These are phyloP conservation scores for Uropetala carovei DNA, from an alignment of 2,888 invertebrate genomes.

Conservation along the genomic window DNA sequence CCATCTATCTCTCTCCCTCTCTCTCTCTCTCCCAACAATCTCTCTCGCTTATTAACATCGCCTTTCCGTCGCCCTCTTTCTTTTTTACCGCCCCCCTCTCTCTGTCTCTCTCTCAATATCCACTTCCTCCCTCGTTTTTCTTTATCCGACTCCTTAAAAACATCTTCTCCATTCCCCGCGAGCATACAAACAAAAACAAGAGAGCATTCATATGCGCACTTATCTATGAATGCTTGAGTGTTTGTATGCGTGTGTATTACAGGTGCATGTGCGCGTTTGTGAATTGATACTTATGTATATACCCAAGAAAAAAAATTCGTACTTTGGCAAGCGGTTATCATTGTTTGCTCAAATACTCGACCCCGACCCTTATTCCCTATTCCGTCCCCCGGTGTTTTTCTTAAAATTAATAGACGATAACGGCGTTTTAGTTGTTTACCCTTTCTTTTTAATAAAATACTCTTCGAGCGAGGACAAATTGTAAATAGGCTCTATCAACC, in stretches of 20 bases:
- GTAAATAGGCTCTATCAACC: too few species aligned
- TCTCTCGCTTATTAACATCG: not conserved
- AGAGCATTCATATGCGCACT: not conserved
- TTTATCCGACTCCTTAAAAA: not conserved
- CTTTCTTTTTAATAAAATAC: too few species aligned
- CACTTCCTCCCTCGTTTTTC: conserved; percentile 1
- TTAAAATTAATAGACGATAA: too few species aligned
- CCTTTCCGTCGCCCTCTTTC: not conserved
- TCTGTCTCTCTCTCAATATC: not conserved
- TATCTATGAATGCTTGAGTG: not conserved
- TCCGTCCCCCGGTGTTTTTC: too few species aligned
- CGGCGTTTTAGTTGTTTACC: too few species aligned
- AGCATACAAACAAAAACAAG: not conserved
- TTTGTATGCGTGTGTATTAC: not conserved
- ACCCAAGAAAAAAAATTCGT: too few species aligned
- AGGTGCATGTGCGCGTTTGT: not conserved
- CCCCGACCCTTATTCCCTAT: not conserved
- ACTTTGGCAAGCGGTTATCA: too few species aligned
- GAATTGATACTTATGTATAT: too few species aligned
- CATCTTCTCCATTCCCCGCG: not conserved
- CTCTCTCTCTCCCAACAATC: not conserved
- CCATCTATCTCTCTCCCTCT: not conserved
- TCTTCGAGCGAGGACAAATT: too few species aligned
- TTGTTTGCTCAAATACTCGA: not conserved
- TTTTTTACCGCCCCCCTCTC: not conserved